phyloP scores from a whole-genome alignment of 2,113 vertebrate genomes.

The Hemichromis elongatus region DNA sequence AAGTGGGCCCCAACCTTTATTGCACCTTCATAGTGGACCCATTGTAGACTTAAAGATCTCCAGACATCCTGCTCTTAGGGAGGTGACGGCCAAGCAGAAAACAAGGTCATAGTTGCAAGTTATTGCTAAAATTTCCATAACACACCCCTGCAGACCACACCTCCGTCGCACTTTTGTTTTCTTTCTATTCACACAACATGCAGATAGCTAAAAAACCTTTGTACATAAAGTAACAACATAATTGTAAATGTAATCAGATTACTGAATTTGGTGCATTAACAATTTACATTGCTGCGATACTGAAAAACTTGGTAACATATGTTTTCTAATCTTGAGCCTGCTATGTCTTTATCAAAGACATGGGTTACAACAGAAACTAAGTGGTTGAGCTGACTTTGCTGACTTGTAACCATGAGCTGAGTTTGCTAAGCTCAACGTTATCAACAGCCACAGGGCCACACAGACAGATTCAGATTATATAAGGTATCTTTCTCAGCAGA shows the following conservation, averaged over 20 bases:
- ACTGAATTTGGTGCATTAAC: background rate
- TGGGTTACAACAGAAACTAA: background rate
- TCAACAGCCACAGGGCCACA: background rate
- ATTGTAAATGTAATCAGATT: background rate
- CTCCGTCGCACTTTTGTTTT: background rate
- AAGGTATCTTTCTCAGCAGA: background rate
- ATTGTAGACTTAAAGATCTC: too few species aligned
- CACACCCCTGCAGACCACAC: background rate
- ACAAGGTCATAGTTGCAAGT: too few species aligned
- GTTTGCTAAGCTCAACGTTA: background rate
- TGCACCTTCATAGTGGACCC: too few species aligned
- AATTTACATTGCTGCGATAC: background rate
- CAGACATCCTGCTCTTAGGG: too few species aligned
- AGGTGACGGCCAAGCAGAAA: too few species aligned
- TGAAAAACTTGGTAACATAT: background rate
- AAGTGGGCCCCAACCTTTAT: too few species aligned
- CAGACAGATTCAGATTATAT: background rate
- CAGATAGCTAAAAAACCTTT: fast-evolving
- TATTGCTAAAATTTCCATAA: too few species aligned
- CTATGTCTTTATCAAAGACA: background rate
- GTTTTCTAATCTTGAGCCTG: background rate
- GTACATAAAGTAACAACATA: background rate
- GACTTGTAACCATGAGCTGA: background rate
- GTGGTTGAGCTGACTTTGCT: background rate
- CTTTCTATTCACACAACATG: background rate